Evolutionary conservation across 2,888 invertebrate genomes (phyloP).

Genomic region (Erebia aethiops): DNA sequence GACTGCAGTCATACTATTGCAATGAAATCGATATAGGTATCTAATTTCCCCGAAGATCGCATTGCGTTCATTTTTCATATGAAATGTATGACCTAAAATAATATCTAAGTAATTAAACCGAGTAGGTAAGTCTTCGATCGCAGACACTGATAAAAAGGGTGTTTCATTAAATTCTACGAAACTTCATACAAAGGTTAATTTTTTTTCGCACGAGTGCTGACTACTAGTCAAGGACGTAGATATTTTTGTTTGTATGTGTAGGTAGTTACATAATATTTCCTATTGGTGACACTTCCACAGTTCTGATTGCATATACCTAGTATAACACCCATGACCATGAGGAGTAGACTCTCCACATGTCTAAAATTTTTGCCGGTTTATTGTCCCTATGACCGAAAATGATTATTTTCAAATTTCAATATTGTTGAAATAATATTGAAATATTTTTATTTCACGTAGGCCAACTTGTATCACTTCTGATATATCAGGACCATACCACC

Average conservation of each 20-base stretch:
- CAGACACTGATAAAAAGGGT: constrained; percentile 60
- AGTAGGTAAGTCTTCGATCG: constrained; percentile 57
- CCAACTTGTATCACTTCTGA: too few relatives aligned
- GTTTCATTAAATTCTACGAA: constrained; percentile 53
- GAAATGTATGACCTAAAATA: constrained; percentile 47
- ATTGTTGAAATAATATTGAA: too few relatives aligned
- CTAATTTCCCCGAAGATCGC: constrained; percentile 1
- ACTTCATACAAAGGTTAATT: constrained; percentile 46
- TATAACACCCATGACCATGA: too few relatives aligned
- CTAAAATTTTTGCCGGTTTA: too few relatives aligned
- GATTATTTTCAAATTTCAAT: too few relatives aligned
- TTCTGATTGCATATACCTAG: too few relatives aligned
- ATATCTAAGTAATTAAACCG: constrained; percentile 45
- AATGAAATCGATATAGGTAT: background rate
- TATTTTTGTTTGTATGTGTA: background rate
- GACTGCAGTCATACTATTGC: background rate
- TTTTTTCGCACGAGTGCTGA: background rate
- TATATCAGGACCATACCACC: too few relatives aligned
- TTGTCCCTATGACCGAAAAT: too few relatives aligned
- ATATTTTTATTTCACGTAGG: too few relatives aligned
- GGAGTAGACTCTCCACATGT: too few relatives aligned
- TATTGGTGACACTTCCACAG: too few relatives aligned
- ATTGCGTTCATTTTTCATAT: background rate
- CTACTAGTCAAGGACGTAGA: background rate
- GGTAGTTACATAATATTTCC: too few relatives aligned